Conservation (phyloP, 1,140 invertebrate species). For the Proctacanthus coquilletti region DNA sequence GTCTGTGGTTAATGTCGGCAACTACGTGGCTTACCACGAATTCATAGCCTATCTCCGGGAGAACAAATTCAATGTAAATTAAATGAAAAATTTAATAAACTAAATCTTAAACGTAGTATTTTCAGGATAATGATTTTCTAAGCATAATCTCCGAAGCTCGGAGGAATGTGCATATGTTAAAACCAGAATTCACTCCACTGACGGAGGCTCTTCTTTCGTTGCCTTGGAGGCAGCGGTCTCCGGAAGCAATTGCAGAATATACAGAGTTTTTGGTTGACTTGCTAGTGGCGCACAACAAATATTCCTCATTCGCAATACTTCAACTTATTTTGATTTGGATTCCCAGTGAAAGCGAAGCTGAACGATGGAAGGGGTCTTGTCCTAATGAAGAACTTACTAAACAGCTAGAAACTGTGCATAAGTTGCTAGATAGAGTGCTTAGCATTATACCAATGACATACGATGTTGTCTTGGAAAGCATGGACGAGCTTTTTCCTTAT, state of each 20-base stretch:
- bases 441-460: conserved; percentile 23
- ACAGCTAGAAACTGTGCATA: conserved; percentile 17
- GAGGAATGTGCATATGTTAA: conserved; percentile 40
- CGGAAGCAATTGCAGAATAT: conserved; percentile 35
- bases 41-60: conserved; percentile 17
- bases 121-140: conserved; percentile 39
- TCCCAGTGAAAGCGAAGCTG: conserved; percentile 17
- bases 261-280: conserved; percentile 45
- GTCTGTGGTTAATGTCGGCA: conserved; percentile 12
- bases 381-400: conserved; percentile 21
- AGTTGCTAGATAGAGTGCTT: conserved; percentile 16
- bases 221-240: conserved; percentile 35
- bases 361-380: conserved; percentile 18
- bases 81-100: background rate
- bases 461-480: conserved; percentile 15
- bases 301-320: conserved; percentile 39
- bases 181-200: conserved; percentile 36
- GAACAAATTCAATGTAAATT: conserved; percentile 14
- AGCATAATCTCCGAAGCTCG: conserved; percentile 36
- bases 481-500: conserved; percentile 42
- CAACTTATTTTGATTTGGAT: conserved; percentile 40
- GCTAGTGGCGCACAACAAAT: conserved; percentile 42
- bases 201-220: conserved; percentile 45
- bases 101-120: background rate
- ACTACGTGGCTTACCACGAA: conserved; percentile 19